Evolutionary conservation across 1,140 invertebrate species (phyloP).

Genomic region (Rhopalosiphum padi): DNA sequence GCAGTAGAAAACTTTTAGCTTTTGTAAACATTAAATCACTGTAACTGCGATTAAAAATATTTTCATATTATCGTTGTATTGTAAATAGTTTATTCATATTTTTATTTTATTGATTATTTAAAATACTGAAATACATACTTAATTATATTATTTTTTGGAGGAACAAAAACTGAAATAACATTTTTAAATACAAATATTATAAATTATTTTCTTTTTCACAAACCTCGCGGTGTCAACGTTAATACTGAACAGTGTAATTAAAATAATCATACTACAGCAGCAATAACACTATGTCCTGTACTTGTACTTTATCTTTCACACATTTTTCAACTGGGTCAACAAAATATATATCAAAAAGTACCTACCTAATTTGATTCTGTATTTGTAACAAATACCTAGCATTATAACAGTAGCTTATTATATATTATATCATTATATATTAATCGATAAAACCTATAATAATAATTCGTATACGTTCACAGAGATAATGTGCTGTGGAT

Average conservation of each 20-base stretch:
- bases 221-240: not conserved
- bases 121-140: too few relatives aligned
- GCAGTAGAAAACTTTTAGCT: not conserved
- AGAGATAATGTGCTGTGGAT: not conserved
- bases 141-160: too few relatives aligned
- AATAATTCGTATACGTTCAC: not conserved
- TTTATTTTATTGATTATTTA: too few relatives aligned
- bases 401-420: not conserved
- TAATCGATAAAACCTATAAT: not conserved
- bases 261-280: not conserved
- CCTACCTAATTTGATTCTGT: not conserved
- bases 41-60: not conserved
- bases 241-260: not conserved
- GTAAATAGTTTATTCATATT: too few relatives aligned
- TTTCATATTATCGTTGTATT: not conserved
- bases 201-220: not conserved
- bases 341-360: not conserved
- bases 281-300: not conserved
- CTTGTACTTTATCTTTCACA: not conserved
- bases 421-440: not conserved
- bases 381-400: not conserved
- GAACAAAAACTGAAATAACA: not conserved
- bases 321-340: slow-evolving; percentile 21
- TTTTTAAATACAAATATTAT: not conserved
- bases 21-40: not conserved